phyloP scores from a whole-genome alignment of 37 sponge, comb jelly and placozoan genomes.

The Halichondria panicea region DNA sequence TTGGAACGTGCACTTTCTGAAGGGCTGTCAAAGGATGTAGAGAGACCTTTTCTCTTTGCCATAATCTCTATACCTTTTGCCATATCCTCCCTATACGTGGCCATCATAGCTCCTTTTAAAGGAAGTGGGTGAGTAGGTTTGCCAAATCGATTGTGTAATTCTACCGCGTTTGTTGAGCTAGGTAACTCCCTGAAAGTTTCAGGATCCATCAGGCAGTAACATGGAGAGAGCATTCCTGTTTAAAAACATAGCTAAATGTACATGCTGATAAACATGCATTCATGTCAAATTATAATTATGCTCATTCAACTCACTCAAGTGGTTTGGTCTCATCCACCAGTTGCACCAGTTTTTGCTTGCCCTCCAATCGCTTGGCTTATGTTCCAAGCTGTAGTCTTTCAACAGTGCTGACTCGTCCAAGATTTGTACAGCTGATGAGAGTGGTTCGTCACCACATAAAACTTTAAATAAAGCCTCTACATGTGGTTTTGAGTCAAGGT shows the following conservation, averaged over 20 bases:
- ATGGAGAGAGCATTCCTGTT: constrained; percentile 17
- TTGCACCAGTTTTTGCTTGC: constrained; percentile 13
- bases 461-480: constrained; percentile 14
- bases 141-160: constrained; percentile 20
- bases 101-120: constrained; percentile 43
- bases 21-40: constrained; percentile 4
- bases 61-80: constrained; percentile 17
- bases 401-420: background rate
- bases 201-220: constrained; percentile 13
- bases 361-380: constrained; percentile 4
- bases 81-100: constrained; percentile 33
- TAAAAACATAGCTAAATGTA: background rate
- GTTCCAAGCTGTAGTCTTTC: constrained; percentile 11
- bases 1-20: background rate
- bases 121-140: constrained; percentile 3
- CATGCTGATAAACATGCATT: background rate
- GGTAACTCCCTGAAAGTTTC: constrained; percentile 15
- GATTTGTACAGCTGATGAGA: constrained; percentile 2
- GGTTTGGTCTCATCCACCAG: constrained; percentile 38
- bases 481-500: constrained; percentile 2
- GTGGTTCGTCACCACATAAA: constrained; percentile 4
- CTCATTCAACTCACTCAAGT: constrained; percentile 5
- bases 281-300: background rate
- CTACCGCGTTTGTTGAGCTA: constrained; percentile 40
- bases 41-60: constrained; percentile 18